Base-by-base conservation (phyloP, 1,140 invertebrate genomes). In the Ganaspis sp. region DNA sequence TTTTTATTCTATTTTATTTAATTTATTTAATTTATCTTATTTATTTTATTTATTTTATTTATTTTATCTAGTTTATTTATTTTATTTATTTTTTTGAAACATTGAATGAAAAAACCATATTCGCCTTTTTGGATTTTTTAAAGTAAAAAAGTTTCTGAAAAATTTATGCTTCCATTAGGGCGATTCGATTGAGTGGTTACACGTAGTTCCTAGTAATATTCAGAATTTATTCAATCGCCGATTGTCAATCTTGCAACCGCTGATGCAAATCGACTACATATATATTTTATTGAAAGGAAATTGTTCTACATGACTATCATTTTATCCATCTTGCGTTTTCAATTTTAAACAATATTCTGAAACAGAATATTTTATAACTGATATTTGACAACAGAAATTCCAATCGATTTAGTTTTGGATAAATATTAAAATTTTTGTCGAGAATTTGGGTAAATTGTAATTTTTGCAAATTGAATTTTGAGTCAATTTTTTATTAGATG, bases 311-410 rank as follows among this genome's bases (percentile, higher is more conserved):
- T 64, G 12, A n/a, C 12, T 29, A 64, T 29, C 58, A 64, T 12
- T 64, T 29, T 64, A 64, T 64, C 19, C 54, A 64, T 64, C 54
- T 64, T 15, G 23, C 54, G 9, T 64, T 64, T 64, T 64, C 23
- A 64, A 64, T 29, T 64, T 64, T 26, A 64, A 58, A 64, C 54
- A 29, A 64, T 26, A 64, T 64, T 29, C 23, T 23, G 19, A 64
- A 64, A 64, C 21, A 4, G 9, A 1, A 45, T 45, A 15, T 45
- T 15, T 45, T 4, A 4, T 17, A 34, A 34, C 29, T 34, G 6
- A 34, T 3, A 34, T 34, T 34, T 34, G 29, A n/a, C n/a, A n/a
- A n/a, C n/a, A n/a, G n/a, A n/a, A n/a, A n/a, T n/a, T n/a, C n/a
- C n/a, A n/a, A n/a, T n/a, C n/a, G n/a, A n/a, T n/a, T n/a, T n/a